These are phyloP conservation scores for Ctenosaura bakeri DNA, from an alignment of 2,797 vertebrate genomes.

Conservation along the genomic window DNA sequence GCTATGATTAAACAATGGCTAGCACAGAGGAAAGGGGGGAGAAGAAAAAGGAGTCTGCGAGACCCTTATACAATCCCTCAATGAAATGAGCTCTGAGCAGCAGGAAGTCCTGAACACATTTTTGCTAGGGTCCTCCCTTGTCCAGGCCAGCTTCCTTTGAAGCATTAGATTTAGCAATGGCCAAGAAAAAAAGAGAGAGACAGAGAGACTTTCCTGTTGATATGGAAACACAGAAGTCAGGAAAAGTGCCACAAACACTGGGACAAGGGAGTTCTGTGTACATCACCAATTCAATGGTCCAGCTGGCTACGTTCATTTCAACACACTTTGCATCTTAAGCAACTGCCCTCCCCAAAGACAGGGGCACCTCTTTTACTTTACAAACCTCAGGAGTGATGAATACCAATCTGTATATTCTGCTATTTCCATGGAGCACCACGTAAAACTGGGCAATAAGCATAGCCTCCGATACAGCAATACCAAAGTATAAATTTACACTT, in stretches of 20 bases:
- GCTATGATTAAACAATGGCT: slow-evolving; percentile 25
- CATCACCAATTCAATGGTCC: slow-evolving; percentile 41
- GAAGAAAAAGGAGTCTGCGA: slow-evolving; percentile 10
- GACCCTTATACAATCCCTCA: slow-evolving; percentile 29
- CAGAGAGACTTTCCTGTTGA: slow-evolving; percentile 42
- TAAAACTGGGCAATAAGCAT: neutral
- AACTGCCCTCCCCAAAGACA: slow-evolving; percentile 14
- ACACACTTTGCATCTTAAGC: slow-evolving; percentile 31
- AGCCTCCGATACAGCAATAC: slow-evolving; percentile 10
- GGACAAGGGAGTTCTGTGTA: slow-evolving; percentile 59
- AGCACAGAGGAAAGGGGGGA: neutral
- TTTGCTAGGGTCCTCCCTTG: slow-evolving; percentile 38
- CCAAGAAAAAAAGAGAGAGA: neutral
- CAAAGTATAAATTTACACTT: slow-evolving; percentile 19
- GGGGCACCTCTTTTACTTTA: slow-evolving; percentile 26
- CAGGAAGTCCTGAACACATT: neutral
- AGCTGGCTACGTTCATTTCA: slow-evolving; percentile 51
- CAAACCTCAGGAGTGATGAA: neutral
- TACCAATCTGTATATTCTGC: slow-evolving; percentile 15
- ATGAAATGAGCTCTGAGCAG: slow-evolving; percentile 3
- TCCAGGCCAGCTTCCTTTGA: slow-evolving; percentile 43
- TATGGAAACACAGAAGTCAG: slow-evolving; percentile 64
- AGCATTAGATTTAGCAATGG: slow-evolving; percentile 55
- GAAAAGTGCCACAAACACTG: slow-evolving; percentile 53
- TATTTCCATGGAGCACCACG: neutral